phyloP scores from a whole-genome alignment of 2,113 vertebrate genomes.

The Tupaia tana region DNA sequence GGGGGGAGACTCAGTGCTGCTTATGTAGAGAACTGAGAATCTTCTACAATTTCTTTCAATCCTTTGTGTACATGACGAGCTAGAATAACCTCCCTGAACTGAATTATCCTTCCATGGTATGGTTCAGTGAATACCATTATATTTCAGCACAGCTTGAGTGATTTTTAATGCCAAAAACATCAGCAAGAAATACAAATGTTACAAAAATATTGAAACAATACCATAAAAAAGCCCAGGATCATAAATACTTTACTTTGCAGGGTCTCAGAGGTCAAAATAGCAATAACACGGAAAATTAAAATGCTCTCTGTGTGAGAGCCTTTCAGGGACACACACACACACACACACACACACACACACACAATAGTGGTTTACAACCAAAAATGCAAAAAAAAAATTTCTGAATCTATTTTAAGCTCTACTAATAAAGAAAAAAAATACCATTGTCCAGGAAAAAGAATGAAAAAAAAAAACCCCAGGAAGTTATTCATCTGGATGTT shows the following conservation, averaged over 20 bases:
- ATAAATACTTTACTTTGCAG: constrained; percentile 90
- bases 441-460: constrained; percentile 64
- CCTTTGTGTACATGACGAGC: constrained; percentile 89
- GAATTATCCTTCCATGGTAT: constrained; percentile 89
- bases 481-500: constrained; percentile 70
- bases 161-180: constrained; percentile 92
- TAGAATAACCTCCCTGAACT: constrained; percentile 90
- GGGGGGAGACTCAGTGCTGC: constrained; percentile 79
- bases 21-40: constrained; percentile 85
- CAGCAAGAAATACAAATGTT: constrained; percentile 91
- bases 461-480: not conserved
- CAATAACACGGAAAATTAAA: constrained; percentile 88
- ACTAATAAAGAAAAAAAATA: constrained; percentile 71
- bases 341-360: not conserved
- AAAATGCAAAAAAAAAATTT: constrained; percentile 73
- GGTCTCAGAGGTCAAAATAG: constrained; percentile 86
- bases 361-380: constrained; percentile 62
- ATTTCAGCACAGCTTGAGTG: constrained; percentile 90
- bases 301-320: constrained; percentile 81
- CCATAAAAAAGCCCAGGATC: constrained; percentile 83
- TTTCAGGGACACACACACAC: constrained; percentile 39
- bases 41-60: constrained; percentile 88
- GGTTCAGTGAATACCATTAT: constrained; percentile 90
- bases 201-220: constrained; percentile 91
- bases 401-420: constrained; percentile 62